phyloP scores from a whole-genome alignment of 2,888 invertebrate species.

The Morinoia aosen region DNA sequence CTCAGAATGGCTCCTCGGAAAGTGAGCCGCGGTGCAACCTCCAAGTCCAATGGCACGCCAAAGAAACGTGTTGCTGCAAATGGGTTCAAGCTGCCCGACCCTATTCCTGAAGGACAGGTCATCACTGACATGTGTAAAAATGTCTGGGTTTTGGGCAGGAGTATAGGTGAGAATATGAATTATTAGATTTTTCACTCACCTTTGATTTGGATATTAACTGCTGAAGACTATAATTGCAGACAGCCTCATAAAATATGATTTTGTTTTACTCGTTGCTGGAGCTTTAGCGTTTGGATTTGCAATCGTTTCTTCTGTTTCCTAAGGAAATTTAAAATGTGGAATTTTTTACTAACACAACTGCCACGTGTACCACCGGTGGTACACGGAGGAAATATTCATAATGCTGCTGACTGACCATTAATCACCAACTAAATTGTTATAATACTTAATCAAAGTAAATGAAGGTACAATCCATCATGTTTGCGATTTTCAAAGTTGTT shows the following conservation, averaged over 20 bases:
- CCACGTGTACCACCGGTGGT: too few relatives aligned
- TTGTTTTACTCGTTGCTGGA: slow-evolving; percentile 72
- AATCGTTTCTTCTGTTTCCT: not conserved
- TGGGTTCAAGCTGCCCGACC: slow-evolving; percentile 66
- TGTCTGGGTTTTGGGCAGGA: slow-evolving; percentile 87
- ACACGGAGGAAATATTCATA: too few relatives aligned
- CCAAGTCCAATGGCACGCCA: slow-evolving; percentile 31
- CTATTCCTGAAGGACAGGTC: slow-evolving; percentile 73
- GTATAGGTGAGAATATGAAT: slow-evolving; percentile 79
- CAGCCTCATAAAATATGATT: slow-evolving; percentile 56
- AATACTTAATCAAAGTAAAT: too few relatives aligned
- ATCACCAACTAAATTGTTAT: too few relatives aligned
- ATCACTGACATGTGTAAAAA: slow-evolving; percentile 83
- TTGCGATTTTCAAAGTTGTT: too few relatives aligned
- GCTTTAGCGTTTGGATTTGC: not conserved
- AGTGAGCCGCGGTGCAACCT: slow-evolving; percentile 27
- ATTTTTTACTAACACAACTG: too few relatives aligned
- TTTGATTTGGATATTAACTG: slow-evolving; percentile 46
- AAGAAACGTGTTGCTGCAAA: slow-evolving; percentile 65
- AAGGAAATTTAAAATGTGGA: too few relatives aligned
- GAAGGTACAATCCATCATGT: too few relatives aligned
- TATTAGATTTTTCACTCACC: not conserved
- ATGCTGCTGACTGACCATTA: too few relatives aligned
- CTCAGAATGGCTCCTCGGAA: slow-evolving; percentile 42
- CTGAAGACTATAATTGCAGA: not conserved